Percentiles rank a stretch among this genome's conserved stretches.
These are phyloP conservation scores for Anorthoa munda DNA, from an alignment of 2,888 invertebrate species.

Conservation along the genomic window DNA sequence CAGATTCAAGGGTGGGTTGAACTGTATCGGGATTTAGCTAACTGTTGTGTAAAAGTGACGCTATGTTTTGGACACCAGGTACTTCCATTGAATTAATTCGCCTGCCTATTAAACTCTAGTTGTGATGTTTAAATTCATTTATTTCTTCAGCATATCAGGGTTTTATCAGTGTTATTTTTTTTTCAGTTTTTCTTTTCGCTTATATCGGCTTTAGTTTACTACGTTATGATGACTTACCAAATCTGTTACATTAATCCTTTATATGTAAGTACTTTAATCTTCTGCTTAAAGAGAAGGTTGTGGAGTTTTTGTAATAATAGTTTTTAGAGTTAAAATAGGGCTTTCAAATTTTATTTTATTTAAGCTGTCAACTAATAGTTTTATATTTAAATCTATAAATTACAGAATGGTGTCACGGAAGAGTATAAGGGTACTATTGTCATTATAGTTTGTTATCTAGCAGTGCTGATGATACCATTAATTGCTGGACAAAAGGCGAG, in stretches of 20 bases:
- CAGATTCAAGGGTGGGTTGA: conserved; percentile 27
- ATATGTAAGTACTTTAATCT: conserved; percentile 8
- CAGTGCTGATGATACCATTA: background rate
- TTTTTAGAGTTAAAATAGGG: too few relatives aligned
- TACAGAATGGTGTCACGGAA: background rate
- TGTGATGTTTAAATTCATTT: background rate
- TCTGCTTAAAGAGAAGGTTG: background rate
- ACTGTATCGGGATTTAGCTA: conserved; percentile 26
- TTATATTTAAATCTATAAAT: background rate
- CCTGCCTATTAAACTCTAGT: background rate
- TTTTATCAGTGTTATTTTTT: background rate
- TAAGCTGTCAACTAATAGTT: too few relatives aligned
- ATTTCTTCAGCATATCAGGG: background rate
- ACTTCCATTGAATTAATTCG: background rate
- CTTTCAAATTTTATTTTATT: too few relatives aligned
- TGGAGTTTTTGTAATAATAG: too few relatives aligned
- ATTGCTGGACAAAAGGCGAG: conserved; percentile 25
- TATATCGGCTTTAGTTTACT: background rate
- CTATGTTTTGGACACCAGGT: conserved; percentile 31
- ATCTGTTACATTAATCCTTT: conserved; percentile 4
- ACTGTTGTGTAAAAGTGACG: conserved; percentile 14
- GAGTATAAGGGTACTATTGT: background rate
- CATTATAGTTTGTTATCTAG: background rate
- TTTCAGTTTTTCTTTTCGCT: conserved; percentile 21
- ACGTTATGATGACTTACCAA: conserved; percentile 12